A percentile compares a stretch with the other conserved stretches of the same genome.
Evolutionary conservation across 1,140 invertebrate species (phyloP).

Genomic region (Acyrthosiphon pisum): DNA sequence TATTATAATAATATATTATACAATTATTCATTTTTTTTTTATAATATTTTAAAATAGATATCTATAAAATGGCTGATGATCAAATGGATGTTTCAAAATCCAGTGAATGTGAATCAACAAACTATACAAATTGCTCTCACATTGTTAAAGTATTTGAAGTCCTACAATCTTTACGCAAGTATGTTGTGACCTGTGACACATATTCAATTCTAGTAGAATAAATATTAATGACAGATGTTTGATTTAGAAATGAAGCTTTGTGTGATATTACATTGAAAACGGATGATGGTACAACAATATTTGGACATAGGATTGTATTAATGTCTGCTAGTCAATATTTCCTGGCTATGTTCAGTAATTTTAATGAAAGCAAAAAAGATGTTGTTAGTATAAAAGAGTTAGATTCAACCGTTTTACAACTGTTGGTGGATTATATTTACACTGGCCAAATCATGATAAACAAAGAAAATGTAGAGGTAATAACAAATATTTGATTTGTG

Average conservation of each 20-base stretch:
- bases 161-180: background rate
- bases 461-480: too few species aligned
- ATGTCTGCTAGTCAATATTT: background rate
- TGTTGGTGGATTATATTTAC: background rate
- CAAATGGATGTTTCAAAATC: too few species aligned
- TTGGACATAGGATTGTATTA: background rate
- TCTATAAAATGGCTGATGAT: too few species aligned
- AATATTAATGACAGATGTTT: background rate
- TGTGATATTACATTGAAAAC: background rate
- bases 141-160: too few species aligned
- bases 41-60: too few species aligned
- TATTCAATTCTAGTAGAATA: background rate
- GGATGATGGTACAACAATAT: background rate
- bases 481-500: too few species aligned
- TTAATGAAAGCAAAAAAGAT: background rate
- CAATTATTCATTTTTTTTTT: too few species aligned
- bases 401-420: background rate
- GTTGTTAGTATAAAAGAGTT: background rate
- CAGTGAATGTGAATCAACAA: too few species aligned
- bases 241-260: background rate
- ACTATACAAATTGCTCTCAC: too few species aligned
- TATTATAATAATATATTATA: too few species aligned
- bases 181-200: background rate
- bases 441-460: background rate
- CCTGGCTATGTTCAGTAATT: background rate